These are phyloP conservation scores for Rhynchopsitta pachyrhyncha DNA, from an alignment of 2,113 vertebrate species.

Conservation along the genomic window DNA sequence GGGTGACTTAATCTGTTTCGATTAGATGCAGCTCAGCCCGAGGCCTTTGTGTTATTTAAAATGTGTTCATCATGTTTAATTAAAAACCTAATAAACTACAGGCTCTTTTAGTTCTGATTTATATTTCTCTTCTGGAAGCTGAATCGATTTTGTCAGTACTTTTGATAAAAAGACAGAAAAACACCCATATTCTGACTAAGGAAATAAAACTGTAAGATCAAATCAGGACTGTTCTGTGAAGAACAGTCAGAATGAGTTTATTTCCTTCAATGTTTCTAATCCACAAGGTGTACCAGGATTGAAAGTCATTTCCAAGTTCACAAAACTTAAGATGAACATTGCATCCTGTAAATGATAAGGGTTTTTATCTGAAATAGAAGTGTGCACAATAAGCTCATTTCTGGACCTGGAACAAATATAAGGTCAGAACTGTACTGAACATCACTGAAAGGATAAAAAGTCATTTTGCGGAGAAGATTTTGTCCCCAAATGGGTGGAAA, in stretches of 20 bases:
- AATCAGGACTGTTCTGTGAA: background rate
- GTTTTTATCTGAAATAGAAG: background rate
- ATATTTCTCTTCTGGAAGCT: slow-evolving; percentile 18
- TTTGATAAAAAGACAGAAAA: background rate
- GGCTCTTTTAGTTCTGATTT: slow-evolving; percentile 34
- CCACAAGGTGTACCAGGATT: accelerated
- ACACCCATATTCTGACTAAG: background rate
- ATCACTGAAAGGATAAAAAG: background rate
- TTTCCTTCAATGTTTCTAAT: background rate
- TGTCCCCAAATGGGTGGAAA: background rate
- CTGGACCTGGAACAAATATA: background rate
- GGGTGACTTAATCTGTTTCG: slow-evolving; percentile 77
- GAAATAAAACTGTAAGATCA: background rate
- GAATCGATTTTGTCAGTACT: background rate
- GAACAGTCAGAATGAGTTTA: background rate
- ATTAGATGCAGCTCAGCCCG: slow-evolving; percentile 71
- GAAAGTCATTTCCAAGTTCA: background rate
- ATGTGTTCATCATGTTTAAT: slow-evolving; percentile 81
- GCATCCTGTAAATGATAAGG: background rate
- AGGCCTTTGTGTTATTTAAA: slow-evolving; percentile 75
- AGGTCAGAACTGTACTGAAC: background rate
- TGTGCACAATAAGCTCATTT: background rate
- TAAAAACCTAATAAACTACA: slow-evolving; percentile 76
- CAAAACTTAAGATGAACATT: background rate
- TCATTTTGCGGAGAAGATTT: background rate